phyloP scores from a whole-genome alignment of 2,113 vertebrate genomes.

The Riparia riparia region DNA sequence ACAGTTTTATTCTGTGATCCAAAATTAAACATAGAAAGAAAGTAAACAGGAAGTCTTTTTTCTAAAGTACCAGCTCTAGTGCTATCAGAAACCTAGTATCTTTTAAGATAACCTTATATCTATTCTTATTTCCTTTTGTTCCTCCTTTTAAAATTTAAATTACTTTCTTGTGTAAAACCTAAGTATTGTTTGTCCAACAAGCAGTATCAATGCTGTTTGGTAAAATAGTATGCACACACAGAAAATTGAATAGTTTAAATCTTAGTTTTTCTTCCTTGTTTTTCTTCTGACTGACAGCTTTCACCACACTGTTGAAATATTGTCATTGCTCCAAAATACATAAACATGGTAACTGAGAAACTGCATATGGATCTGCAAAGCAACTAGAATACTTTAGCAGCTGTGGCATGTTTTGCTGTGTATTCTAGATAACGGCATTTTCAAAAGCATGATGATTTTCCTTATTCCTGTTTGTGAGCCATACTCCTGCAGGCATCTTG shows the following conservation, averaged over 20 bases:
- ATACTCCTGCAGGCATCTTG: neutral
- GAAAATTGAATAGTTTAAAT: neutral
- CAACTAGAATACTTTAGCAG: neutral
- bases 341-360: neutral
- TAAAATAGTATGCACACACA: neutral
- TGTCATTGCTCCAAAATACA: neutral
- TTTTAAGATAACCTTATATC: neutral
- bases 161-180: neutral
- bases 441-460: neutral
- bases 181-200: neutral
- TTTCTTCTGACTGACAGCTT: neutral
- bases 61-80: neutral
- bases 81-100: neutral
- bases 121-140: neutral
- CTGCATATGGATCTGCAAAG: neutral
- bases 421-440: neutral
- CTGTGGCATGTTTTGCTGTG: neutral
- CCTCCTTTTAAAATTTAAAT: neutral
- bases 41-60: neutral
- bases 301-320: neutral
- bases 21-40: neutral
- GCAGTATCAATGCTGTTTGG: neutral
- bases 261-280: neutral
- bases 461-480: neutral
- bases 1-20: neutral